Evolutionary conservation across 53 echinoderm and acorn worm genomes (phyloP), one percentile per base, ranked within the genome.

Genomic region (Echinometra lucunter): DNA sequence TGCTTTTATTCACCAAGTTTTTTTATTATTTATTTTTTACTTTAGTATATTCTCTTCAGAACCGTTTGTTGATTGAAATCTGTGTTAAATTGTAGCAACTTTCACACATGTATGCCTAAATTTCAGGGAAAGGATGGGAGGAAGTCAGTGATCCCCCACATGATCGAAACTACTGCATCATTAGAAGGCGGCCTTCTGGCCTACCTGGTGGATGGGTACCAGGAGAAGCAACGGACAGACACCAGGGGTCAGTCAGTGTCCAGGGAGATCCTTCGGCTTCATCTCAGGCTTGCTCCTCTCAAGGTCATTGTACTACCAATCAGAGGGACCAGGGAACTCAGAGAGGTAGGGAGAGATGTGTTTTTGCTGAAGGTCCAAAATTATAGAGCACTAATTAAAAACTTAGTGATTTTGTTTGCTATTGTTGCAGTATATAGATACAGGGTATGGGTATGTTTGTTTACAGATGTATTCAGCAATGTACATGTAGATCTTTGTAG

Each of bases 131-230:
- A 96, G 89, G 96, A 96, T 66, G 96, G 97, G 27, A 90, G 96
- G 32, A 95, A 96, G 92, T 49, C 44, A 2, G 95, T 97, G 12
- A 53, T 96, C 25, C 98, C 98, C 2, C 95, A 97, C 23, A 57
- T 96, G 55, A 95, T 98, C 72, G 96, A 97, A 91, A 97, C 95
- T 56, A 91, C 93, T 1, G 92, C 96, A 34, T 82, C 88, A 37
- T 66, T 98, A 72, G 98, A 98, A 69, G 91, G 95, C 42, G 98
- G 98, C 17, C 93, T 98, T 57, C 95, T 98, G 44, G 98, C 98
- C 1, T 95, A 96, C 87, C 89, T 98, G 30, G 92, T 97, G 23
- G 98, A 98, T 66, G 97, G 95, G 16, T 95, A 95, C 58, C 97
- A 97, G 82, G 95, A 97, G 89, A 97, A 97, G 91, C 80, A 92